Base-by-base conservation (phyloP, 2,888 invertebrate genomes). In the Diadegma fenestrale region DNA sequence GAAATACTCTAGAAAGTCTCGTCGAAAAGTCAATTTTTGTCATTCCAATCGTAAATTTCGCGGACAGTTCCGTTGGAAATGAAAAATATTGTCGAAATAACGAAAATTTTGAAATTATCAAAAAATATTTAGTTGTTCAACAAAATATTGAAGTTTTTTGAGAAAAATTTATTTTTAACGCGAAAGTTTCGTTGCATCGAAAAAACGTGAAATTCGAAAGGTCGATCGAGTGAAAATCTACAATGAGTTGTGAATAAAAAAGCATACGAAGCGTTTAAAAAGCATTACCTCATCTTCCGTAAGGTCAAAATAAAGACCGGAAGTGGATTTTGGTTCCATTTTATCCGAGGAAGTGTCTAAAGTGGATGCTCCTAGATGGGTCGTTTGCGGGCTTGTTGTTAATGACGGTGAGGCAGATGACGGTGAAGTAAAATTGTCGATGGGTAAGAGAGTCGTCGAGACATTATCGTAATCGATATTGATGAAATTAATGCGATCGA, bases 251-350 rank as follows among this genome's bases (percentile, higher is more conserved):
- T 83, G 77, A 79, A 66, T 73, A 69, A 19, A 64, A 80, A 88
- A 89, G 88, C 89, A 86, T 58, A 58, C 73, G 54, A 82, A 82
- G 87, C 85, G 63, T 61, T 77, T 80, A 73, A 43, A 80, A 88
- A 86, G 94, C 93, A 91, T 94, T 94, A 94, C 94, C 94, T 94
- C 93, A 75, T 93, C 91, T 81, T 89, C 89, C 77, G 93, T 93
- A 86, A 89, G 84, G 90, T 91, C 92, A 88, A 88, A 88, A 90
- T 89, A 87, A 87, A 90, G 90, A 88, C 89, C 89, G 87, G 88
- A 88, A 76, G 89, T 90, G 75, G 82, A 78, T 33, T 91, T 92
- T 72, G 88, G 78, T 66, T 92, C 92, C 75, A 88, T 77, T 80
- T 86, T 90, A 22, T 88, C 89, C 41, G 84, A 83, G 72, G 84